These are phyloP conservation scores for Amblyteles armatorius DNA, from an alignment of 2,888 invertebrate species.

Conservation along the genomic window DNA sequence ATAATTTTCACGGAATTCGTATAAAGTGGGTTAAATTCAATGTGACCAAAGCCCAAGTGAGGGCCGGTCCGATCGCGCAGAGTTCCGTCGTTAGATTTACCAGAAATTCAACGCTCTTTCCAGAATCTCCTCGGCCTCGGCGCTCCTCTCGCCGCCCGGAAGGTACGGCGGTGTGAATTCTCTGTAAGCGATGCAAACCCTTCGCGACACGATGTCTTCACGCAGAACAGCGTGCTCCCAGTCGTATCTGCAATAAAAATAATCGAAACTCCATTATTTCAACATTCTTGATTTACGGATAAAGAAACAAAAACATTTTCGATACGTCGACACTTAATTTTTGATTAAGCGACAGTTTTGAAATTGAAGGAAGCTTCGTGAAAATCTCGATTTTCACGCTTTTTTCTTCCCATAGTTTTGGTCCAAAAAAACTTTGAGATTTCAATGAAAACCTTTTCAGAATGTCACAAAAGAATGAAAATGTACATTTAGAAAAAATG, in stretches of 20 bases:
- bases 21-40: neutral
- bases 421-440: too few relatives aligned
- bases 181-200: constrained; percentile 97
- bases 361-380: too few relatives aligned
- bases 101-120: constrained; percentile 87
- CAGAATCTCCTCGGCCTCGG: constrained; percentile 87
- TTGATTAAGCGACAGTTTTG: too few relatives aligned
- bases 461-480: too few relatives aligned
- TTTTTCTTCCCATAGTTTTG: too few relatives aligned
- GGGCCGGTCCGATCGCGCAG: too few relatives aligned
- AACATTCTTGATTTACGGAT: too few relatives aligned
- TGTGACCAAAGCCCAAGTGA: neutral
- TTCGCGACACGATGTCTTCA: constrained; percentile 91
- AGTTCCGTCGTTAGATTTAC: constrained; percentile 72
- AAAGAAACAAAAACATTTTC: too few relatives aligned
- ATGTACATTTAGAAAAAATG: too few relatives aligned
- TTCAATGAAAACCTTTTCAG: too few relatives aligned
- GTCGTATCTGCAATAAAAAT: constrained; percentile 86
- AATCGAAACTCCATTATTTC: neutral
- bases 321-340: too few relatives aligned
- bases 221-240: constrained; percentile 97
- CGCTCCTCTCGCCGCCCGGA: constrained; percentile 86
- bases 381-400: too few relatives aligned
- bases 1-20: neutral
- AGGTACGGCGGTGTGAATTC: constrained; percentile 96